Evolutionary conservation across 2,797 vertebrate species (phyloP), one percentile per base, ranked within the genome.

Genomic region (Spatula clypeata): DNA sequence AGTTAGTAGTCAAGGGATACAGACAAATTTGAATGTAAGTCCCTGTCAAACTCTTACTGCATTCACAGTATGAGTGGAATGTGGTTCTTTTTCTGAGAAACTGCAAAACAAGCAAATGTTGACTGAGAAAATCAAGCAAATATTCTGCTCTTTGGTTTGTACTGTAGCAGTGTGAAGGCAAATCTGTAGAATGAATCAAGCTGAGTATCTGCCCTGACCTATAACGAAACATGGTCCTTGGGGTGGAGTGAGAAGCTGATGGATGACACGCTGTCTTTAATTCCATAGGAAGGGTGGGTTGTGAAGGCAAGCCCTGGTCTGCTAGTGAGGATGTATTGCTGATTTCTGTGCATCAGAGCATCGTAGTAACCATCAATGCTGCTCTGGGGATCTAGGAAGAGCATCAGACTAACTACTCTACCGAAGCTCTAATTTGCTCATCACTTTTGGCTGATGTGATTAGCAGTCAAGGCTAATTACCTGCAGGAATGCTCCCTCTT

Each of bases 401-500:
- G 66, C 81, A 73, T 86, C 64, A 57, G 57, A 62, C 67, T 94
- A 87, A 67, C 87, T 90, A 65, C 57, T 96, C 74, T 65, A 34
- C 73, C 1, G 24, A 84, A 88, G 65, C 82, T 93, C 49, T 95
- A 85, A 97, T 97, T 95, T 95, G 82, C 93, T 93, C 75, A 73
- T 95, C 83, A 62, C 79, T 96, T 94, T 84, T 86, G 75, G 75
- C 55, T 96, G 92, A 92, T 96, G 70, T 95, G 70, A 94, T 95
- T 97, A 96, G 89, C 80, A 96, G 88, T 91, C 80, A 80, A 53
- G 89, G 75, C 82, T 97, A 94, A 97, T 96, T 97, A 93, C 74
- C 45, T 89, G 15, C 74, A 94, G 93, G 79, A 96, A 66, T 3
- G n/a, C 38, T 97, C 82, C 87, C 82, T 86, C 42, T 54, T 96